Evolutionary conservation across 2,113 vertebrate species (phyloP), one percentile per base, ranked within the genome.

Genomic region (Pygoscelis adeliae): DNA sequence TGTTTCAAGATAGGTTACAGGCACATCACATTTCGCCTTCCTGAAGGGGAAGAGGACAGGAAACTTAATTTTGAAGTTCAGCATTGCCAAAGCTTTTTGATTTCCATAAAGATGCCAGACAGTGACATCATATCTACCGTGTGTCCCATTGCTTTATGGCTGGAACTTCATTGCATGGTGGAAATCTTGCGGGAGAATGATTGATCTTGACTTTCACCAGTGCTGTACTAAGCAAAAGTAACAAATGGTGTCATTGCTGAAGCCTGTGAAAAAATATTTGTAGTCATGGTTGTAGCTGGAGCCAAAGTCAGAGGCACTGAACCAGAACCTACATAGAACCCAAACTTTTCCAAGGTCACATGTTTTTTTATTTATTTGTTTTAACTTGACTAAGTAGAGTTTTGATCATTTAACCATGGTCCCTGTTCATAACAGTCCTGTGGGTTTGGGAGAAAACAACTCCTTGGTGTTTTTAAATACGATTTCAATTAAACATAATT

Each of bases 211-310:
- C 92, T 98, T 98, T 96, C 77, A 96, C 87, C 84, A 94, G 96
- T 46, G 36, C 96, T 95, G 77, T 70, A 91, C 74, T 88, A 96
- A 97, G 97, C 81, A 97, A 97, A 98, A 94, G 97, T 97, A 98
- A 98, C 96, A 98, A 97, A 98, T 98, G 96, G 97, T 97, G 97
- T 98, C 96, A 98, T 96, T 98, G 93, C 95, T 96, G 85, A 97
- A 97, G 83, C 84, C 84, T 96, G 96, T 97, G 88, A 96, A 98
- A 98, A 96, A 98, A 97, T 97, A 98, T 98, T 98, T 98, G 83
- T 78, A 97, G 98, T 98, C 97, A 96, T 98, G 96, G 94, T 95
- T 98, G 83, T 95, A 97, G 93, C 88, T 93, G 91, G 40, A 97
- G 97, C 94, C 95, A 98, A 97, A 61, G 65, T 72, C 83, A 93